Conservation (phyloP, 2,113 vertebrate genomes). For the Caracal caracal region DNA sequence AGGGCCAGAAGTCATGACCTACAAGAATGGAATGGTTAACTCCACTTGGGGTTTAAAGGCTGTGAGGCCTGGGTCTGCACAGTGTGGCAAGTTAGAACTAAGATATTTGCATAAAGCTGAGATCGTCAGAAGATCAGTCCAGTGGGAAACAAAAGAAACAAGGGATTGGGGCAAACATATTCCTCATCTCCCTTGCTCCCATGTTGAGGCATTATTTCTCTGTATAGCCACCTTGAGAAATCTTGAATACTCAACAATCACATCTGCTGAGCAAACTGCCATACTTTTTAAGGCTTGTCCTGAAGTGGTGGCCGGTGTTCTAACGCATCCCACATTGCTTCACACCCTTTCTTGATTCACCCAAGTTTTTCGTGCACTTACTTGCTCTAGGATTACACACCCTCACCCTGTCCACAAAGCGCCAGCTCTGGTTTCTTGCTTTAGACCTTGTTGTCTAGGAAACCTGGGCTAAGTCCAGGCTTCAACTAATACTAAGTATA, state of each 20-base stretch:
- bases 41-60: neutral
- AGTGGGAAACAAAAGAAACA: neutral
- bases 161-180: neutral
- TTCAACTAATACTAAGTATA: neutral
- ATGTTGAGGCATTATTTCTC: neutral
- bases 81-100: neutral
- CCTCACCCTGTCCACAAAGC: neutral
- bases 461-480: neutral
- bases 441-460: slow-evolving; percentile 53
- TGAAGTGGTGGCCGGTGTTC: neutral
- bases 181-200: neutral
- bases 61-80: neutral
- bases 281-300: neutral
- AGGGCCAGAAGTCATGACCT: neutral
- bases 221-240: neutral
- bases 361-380: neutral
- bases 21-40: neutral
- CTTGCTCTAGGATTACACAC: neutral
- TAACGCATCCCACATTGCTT: neutral
- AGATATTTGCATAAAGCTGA: neutral
- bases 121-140: neutral
- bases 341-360: neutral
- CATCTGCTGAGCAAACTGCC: neutral
- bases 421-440: neutral
- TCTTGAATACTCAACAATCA: neutral